Evolutionary conservation across 2,888 invertebrate species (phyloP).

Genomic region (Teinopalpus imperialis): DNA sequence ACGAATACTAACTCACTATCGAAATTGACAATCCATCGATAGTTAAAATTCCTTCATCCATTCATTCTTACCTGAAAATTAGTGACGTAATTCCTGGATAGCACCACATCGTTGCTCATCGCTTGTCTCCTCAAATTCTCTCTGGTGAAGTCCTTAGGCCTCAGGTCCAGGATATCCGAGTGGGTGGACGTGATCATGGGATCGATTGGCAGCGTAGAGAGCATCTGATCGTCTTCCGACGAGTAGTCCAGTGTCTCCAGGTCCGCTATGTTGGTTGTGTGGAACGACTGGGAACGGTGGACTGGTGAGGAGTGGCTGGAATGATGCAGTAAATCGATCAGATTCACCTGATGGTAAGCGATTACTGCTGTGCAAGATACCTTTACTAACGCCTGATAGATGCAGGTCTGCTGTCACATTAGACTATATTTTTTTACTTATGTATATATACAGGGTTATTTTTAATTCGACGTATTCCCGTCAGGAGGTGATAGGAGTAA

Average conservation of each 20-base stretch:
- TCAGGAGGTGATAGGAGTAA: too few species aligned
- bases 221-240: conserved; percentile 62
- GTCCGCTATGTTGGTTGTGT: conserved; percentile 68
- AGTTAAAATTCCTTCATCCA: too few species aligned
- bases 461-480: too few species aligned
- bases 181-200: conserved; percentile 70
- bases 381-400: too few species aligned
- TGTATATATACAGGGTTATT: too few species aligned
- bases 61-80: conserved; percentile 54
- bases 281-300: conserved; percentile 77
- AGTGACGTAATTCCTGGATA: conserved; percentile 59
- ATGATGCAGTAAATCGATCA: too few species aligned
- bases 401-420: too few species aligned
- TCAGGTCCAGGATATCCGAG: conserved; percentile 62
- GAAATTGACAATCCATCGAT: too few species aligned
- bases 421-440: too few species aligned
- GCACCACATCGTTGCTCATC: conserved; percentile 54
- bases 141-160: conserved; percentile 44
- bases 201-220: conserved; percentile 55
- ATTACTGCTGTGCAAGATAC: too few species aligned
- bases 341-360: too few species aligned
- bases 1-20: too few species aligned
- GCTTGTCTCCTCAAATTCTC: conserved; percentile 47
- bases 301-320: conserved; percentile 76
- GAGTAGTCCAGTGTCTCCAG: conserved; percentile 68